Evolutionary conservation across 2,113 vertebrate genomes (phyloP).

Genomic region (Pandion haliaetus): DNA sequence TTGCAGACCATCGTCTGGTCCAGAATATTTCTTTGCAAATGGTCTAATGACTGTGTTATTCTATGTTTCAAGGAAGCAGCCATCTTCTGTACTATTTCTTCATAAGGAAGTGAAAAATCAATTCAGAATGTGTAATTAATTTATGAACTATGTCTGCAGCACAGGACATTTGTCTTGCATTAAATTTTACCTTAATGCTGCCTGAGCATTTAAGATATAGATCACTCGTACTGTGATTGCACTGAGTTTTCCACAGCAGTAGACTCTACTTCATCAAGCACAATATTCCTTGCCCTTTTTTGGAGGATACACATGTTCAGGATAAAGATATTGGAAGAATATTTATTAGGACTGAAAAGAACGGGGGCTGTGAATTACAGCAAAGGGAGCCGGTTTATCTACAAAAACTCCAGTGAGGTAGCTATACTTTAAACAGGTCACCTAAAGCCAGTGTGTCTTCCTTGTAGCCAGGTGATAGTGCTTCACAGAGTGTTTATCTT

Average conservation of each 20-base stretch:
- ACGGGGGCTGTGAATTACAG: not conserved
- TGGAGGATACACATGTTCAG: not conserved
- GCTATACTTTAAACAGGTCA: not conserved
- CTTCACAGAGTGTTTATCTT: not conserved
- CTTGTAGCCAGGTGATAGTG: not conserved
- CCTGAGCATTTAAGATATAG: not conserved
- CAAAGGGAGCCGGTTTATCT: not conserved
- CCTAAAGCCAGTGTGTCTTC: not conserved
- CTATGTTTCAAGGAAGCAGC: not conserved
- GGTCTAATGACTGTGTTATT: not conserved
- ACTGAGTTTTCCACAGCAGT: not conserved
- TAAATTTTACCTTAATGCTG: not conserved
- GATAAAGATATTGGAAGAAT: not conserved
- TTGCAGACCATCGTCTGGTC: not conserved
- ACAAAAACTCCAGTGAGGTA: not conserved
- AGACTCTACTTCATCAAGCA: not conserved
- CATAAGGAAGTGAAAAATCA: not conserved
- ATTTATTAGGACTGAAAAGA: not conserved
- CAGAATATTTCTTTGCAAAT: not conserved
- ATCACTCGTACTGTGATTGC: not conserved
- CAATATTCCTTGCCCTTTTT: not conserved
- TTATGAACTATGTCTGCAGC: not conserved
- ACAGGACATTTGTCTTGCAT: not conserved
- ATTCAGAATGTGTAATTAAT: not conserved
- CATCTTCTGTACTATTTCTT: not conserved